Base-by-base conservation (phyloP, 1,140 invertebrate species). In the Camponotus floridanus region DNA sequence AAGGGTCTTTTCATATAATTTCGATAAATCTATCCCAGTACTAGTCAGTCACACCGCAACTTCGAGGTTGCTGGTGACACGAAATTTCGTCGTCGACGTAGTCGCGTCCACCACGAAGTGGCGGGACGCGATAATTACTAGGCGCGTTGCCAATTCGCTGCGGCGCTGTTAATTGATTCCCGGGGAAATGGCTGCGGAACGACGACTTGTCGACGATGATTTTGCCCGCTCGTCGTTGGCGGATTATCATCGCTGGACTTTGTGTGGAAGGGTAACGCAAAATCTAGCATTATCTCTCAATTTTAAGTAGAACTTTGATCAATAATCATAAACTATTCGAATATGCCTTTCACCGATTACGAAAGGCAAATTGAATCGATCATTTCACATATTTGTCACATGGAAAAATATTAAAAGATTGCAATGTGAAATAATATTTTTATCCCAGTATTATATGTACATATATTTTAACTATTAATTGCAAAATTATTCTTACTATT, bases 141-240 rank as follows among this genome's bases (percentile, higher is more conserved):
- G 90, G 90, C 90, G 84, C 87, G 86, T 90, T 91, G 90, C 90
- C 90, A 91, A 90, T 90, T 90, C 89, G 88, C 42, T 74, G 90
- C 86, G 78, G 83, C 59, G 64, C 70, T 85, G 87, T 91, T 91
- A 91, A 91, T 91, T 91, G 90, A 91, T 91, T 91, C 87, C 61
- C 83, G 51, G 61, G 90, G 70, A 87, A 86, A 90, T 85, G 88
- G 61, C 76, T 59, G 88, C 39, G 59, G 59, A 59, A 11, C 48
- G 81, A 65, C 76, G 67, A 81, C 78, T 86, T 83, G 79, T 51
- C 79, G 85, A 83, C 78, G 36, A 86, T 68, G 79, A 81, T 86
- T 86, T 86, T 83, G 76, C 78, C 83, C 65, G 31, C 45, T 36
- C 59, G 65, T 31, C 48, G 76, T 83, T 78, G 88, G 68, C 73